phyloP scores from a whole-genome alignment of 2,113 vertebrate species.

The Eonycteris spelaea region DNA sequence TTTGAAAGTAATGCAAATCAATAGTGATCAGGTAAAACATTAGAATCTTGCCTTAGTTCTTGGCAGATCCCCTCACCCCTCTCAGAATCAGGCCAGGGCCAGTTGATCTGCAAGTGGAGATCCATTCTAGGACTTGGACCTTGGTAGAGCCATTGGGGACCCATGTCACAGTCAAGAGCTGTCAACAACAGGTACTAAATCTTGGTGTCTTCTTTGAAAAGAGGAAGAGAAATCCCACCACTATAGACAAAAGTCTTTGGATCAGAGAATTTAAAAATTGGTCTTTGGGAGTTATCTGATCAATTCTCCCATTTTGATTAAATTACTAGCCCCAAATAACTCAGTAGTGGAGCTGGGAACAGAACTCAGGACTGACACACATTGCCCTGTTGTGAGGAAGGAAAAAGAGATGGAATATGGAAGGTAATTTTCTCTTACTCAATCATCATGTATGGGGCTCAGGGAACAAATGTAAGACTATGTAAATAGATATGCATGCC shows the following conservation, averaged over 20 bases:
- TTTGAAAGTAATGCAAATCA: not conserved
- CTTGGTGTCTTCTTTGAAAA: constrained; percentile 10
- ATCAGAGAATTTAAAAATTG: not conserved
- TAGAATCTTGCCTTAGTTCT: not conserved
- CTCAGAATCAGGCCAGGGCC: not conserved
- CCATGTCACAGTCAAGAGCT: not conserved
- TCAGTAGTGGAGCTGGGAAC: not conserved
- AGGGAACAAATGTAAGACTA: not conserved
- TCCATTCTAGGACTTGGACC: not conserved
- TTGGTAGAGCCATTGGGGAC: not conserved
- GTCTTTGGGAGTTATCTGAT: not conserved
- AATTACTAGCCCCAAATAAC: not conserved
- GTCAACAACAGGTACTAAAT: not conserved
- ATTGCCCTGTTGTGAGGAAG: not conserved
- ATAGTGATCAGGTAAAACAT: not conserved
- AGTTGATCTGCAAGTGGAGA: not conserved
- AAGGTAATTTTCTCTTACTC: not conserved
- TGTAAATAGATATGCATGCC: not conserved
- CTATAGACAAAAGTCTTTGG: not conserved
- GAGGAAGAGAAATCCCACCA: not conserved
- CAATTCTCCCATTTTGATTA: not conserved
- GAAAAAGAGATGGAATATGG: not conserved
- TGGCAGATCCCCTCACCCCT: not conserved
- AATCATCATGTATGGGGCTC: not conserved
- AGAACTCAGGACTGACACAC: not conserved